A percentile compares a stretch with the other conserved stretches of the same genome.
Evolutionary conservation across 2,797 vertebrate species (phyloP).

Genomic region (Bradypodion ventrale): DNA sequence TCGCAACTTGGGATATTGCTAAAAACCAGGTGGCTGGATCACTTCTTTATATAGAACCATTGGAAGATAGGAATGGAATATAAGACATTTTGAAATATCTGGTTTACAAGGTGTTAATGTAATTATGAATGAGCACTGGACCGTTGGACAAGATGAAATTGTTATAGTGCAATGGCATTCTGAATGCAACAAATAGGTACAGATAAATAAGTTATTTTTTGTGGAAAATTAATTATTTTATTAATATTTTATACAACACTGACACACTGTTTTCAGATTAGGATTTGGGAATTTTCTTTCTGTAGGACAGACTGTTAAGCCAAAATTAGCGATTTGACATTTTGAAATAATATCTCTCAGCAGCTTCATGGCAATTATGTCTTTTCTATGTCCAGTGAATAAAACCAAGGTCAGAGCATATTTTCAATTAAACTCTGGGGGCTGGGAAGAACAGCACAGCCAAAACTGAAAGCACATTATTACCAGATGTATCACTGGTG

Average conservation of each 20-base stretch:
- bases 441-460: constrained; percentile 67
- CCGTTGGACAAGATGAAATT: constrained; percentile 70
- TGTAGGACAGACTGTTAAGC: constrained; percentile 40
- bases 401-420: constrained; percentile 74
- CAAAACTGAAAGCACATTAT: constrained; percentile 71
- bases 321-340: constrained; percentile 68
- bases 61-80: constrained; percentile 73
- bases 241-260: constrained; percentile 50
- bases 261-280: constrained; percentile 41
- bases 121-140: constrained; percentile 74
- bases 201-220: constrained; percentile 58
- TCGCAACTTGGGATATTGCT: constrained; percentile 27
- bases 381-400: constrained; percentile 61
- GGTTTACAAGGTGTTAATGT: constrained; percentile 76
- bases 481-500: constrained; percentile 72
- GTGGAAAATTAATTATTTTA: constrained; percentile 57
- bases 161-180: constrained; percentile 60
- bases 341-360: constrained; percentile 63
- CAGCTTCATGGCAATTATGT: constrained; percentile 65
- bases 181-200: constrained; percentile 55
- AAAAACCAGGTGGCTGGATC: constrained; percentile 70
- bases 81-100: constrained; percentile 68
- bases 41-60: constrained; percentile 81
- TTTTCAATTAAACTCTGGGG: constrained; percentile 76
- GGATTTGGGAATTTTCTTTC: constrained; percentile 46